These are phyloP conservation scores for Echiichthys vipera DNA, from an alignment of 2,797 vertebrate genomes.

Conservation along the genomic window DNA sequence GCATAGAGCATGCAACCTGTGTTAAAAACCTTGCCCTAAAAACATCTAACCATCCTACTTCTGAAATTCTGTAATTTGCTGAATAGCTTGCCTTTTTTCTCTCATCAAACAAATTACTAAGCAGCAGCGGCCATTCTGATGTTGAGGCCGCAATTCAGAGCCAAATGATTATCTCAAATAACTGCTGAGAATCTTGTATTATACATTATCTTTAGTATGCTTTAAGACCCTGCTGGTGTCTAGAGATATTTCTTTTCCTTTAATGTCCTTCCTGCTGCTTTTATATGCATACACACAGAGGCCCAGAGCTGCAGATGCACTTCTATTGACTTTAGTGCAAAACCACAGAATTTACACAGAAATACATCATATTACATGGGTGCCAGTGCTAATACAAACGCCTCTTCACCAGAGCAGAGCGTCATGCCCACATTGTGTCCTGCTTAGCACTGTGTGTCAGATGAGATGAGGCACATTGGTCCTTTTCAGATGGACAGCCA, in stretches of 20 bases:
- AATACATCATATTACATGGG: neutral
- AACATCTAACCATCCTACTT: constrained; percentile 56
- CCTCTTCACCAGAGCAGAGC: neutral
- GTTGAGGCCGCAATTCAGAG: constrained; percentile 56
- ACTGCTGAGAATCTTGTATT: constrained; percentile 31
- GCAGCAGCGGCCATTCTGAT: constrained; percentile 54
- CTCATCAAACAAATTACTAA: constrained; percentile 62
- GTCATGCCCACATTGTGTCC: neutral
- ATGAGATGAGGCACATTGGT: neutral
- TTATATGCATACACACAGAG: neutral
- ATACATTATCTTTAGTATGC: no score
- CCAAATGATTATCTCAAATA: constrained; percentile 59
- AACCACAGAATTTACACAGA: neutral
- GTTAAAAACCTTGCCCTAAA: constrained; percentile 60
- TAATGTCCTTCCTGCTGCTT: neutral
- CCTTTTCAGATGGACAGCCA: neutral
- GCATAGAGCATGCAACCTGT: constrained; percentile 59
- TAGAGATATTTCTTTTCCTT: neutral
- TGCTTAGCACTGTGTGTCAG: neutral
- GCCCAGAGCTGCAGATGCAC: neutral
- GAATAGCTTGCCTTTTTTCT: constrained; percentile 58
- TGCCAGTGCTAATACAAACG: neutral
- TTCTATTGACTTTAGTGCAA: neutral
- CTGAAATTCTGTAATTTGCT: constrained; percentile 74
- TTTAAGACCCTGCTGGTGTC: neutral